Conservation (phyloP, 2,888 invertebrate species). For the Mythimna lalbum region DNA sequence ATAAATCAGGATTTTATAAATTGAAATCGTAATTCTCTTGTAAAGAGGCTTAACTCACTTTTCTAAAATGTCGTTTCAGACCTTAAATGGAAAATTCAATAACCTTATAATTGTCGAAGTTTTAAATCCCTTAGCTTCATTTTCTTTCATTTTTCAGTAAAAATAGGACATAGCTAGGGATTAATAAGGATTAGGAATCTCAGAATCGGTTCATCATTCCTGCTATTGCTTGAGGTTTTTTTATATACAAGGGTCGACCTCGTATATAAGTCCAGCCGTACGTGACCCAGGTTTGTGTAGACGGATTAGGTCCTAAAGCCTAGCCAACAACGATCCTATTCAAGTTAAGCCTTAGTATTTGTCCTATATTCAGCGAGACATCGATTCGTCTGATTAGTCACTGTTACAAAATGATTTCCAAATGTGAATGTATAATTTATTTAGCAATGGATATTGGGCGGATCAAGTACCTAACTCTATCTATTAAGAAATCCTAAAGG, state of each 20-base stretch:
- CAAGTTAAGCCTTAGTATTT: background rate
- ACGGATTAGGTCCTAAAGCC: conserved; percentile 31
- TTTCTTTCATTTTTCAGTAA: background rate
- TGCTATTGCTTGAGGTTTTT: conserved; percentile 15
- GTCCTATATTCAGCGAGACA: background rate
- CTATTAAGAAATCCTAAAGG: background rate
- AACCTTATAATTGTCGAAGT: conserved; percentile 10
- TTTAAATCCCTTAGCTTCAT: conserved; percentile 3
- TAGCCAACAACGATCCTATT: conserved; percentile 10
- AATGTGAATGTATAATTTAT: conserved; percentile 36
- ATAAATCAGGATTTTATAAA: conserved; percentile 13
- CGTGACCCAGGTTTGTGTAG: conserved; percentile 41
- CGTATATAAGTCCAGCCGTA: conserved; percentile 17
- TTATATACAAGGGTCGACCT: background rate
- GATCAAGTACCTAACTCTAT: background rate
- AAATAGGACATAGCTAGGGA: conserved; percentile 8
- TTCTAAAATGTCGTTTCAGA: background rate
- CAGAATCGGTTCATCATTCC: conserved; percentile 9
- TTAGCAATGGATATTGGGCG: conserved; percentile 11
- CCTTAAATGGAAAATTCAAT: too few relatives aligned
- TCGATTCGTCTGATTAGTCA: conserved; percentile 35
- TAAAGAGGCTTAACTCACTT: background rate
- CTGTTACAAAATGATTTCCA: conserved; percentile 27
- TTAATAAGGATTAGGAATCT: conserved; percentile 1
- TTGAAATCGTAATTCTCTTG: background rate